A percentile compares a stretch with the other conserved stretches of the same genome.
These are phyloP conservation scores for Salvelinus alpinus DNA, from an alignment of 2,113 vertebrate species.

Conservation along the genomic window DNA sequence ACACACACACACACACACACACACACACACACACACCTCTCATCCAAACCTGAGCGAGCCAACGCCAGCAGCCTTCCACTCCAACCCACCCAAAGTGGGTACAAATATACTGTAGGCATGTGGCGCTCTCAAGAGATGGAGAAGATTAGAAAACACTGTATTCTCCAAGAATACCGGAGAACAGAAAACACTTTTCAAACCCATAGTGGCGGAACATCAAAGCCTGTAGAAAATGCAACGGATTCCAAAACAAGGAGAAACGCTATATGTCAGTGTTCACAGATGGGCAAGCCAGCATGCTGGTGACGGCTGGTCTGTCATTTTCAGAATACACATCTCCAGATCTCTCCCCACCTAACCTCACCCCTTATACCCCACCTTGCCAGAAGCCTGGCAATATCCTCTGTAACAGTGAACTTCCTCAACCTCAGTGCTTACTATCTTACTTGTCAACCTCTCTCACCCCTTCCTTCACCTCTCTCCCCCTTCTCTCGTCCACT, in stretches of 20 bases:
- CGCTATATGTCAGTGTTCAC: slow-evolving; percentile 1
- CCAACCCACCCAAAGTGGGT: slow-evolving; percentile 15
- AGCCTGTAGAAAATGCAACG: slow-evolving; percentile 1
- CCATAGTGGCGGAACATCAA: slow-evolving; percentile 28
- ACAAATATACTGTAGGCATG: slow-evolving; percentile 8
- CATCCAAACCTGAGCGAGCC: neutral
- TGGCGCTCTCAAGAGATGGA: slow-evolving; percentile 21
- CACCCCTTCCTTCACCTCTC: too few relatives aligned
- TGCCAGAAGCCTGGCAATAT: too few relatives aligned
- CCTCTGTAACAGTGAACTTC: too few relatives aligned
- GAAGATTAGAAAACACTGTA: slow-evolving; percentile 8
- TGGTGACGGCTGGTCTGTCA: slow-evolving; percentile 29
- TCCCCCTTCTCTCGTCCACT: too few relatives aligned
- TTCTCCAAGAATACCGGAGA: slow-evolving; percentile 2
- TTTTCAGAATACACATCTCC: slow-evolving; percentile 10
- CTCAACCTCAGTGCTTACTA: too few relatives aligned
- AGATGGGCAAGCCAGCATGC: slow-evolving; percentile 33
- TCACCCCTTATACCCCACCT: too few relatives aligned
- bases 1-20: too few relatives aligned
- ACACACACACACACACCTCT: neutral
- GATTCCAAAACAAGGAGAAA: slow-evolving; percentile 28
- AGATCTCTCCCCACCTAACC: too few relatives aligned
- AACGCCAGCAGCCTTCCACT: neutral
- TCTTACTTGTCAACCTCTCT: too few relatives aligned
- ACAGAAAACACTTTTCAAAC: slow-evolving; percentile 15